Percentiles rank a stretch among this genome's conserved stretches.
Conservation (phyloP, 2,888 invertebrate genomes). For the Candidula unifasciata region DNA sequence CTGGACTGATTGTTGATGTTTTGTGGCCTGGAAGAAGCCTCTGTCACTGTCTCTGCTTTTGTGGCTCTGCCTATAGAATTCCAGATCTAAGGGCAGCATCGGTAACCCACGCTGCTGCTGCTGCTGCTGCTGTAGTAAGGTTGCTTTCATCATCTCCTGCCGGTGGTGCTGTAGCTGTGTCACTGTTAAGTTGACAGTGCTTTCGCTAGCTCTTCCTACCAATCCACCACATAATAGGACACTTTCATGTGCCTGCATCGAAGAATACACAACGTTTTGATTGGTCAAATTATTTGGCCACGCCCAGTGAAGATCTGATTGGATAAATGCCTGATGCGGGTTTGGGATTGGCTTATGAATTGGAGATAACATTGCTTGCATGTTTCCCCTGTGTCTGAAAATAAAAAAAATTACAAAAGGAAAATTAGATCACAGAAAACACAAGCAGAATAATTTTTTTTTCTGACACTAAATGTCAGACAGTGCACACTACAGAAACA, state of each 20-base stretch:
- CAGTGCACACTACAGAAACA: too few relatives aligned
- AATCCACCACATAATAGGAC: not conserved
- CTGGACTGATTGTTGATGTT: constrained; percentile 23
- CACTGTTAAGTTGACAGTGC: not conserved
- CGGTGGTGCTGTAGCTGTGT: not conserved
- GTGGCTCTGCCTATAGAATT: not conserved
- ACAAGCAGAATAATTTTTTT: too few relatives aligned
- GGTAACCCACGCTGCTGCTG: constrained; percentile 55
- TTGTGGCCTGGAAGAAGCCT: not conserved
- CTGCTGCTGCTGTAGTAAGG: not conserved
- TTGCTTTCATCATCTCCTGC: not conserved
- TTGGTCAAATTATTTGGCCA: constrained; percentile 25
- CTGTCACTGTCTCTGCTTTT: not conserved
- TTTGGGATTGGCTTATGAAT: constrained; percentile 37
- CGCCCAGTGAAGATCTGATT: constrained; percentile 20
- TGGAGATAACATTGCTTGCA: constrained; percentile 20
- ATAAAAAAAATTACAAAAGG: not conserved
- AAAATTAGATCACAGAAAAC: too few relatives aligned
- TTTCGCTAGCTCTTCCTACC: not conserved
- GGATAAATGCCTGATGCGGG: constrained; percentile 2
- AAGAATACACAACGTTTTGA: not conserved
- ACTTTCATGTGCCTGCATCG: not conserved
- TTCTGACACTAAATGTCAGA: too few relatives aligned
- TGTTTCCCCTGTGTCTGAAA: not conserved
- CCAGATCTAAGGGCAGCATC: constrained; percentile 44